These are phyloP conservation scores for Stictonetta naevosa DNA, from an alignment of 2,113 vertebrate species.

Conservation along the genomic window DNA sequence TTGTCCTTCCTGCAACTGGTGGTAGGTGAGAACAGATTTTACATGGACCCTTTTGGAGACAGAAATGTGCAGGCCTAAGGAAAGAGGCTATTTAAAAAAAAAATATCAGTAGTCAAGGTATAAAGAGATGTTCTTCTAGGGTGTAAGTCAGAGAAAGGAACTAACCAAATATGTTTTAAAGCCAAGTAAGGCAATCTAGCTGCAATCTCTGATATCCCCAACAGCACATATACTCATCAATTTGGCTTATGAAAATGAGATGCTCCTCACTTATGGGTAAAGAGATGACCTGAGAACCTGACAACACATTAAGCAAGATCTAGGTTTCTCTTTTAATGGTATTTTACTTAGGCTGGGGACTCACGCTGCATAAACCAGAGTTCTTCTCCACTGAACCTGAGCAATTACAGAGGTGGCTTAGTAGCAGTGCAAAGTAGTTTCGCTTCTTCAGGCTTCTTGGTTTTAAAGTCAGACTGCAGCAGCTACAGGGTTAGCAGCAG, in stretches of 20 bases:
- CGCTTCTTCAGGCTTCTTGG: slow-evolving; percentile 49
- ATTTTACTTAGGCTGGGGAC: neutral
- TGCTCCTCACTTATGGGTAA: neutral
- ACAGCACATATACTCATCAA: neutral
- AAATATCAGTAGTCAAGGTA: neutral
- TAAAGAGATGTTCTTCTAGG: neutral
- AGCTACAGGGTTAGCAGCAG: slow-evolving; percentile 50
- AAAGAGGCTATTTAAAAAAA: neutral
- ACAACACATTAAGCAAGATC: neutral
- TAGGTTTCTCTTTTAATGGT: neutral
- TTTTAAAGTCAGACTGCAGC: slow-evolving; percentile 39
- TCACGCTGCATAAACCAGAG: neutral
- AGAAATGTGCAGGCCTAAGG: neutral
- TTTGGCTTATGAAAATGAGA: neutral
- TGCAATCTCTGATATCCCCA: neutral
- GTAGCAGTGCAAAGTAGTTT: slow-evolving; percentile 29
- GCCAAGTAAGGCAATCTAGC: neutral
- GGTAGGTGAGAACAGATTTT: neutral
- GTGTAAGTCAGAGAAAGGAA: neutral
- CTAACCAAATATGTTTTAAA: neutral
- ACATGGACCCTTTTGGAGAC: neutral
- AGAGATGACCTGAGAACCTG: neutral
- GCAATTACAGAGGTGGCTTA: neutral
- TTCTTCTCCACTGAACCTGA: neutral
- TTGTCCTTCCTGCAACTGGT: neutral